Evolutionary conservation across 2,113 vertebrate genomes (phyloP), one percentile per base, ranked within the genome.

Genomic region (Hippotragus niger): DNA sequence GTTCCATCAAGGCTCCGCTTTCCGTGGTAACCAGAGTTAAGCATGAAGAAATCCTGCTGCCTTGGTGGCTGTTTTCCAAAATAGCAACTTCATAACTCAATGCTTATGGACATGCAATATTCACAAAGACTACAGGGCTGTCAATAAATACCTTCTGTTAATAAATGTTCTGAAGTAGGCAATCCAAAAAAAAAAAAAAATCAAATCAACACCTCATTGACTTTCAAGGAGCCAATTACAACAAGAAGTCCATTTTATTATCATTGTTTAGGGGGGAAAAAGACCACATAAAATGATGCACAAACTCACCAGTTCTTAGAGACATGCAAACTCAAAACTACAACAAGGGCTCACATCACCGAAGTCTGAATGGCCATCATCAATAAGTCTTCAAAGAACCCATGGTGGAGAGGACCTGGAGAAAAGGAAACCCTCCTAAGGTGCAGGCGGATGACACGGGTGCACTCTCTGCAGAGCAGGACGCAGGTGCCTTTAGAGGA

Each of bases 361-460:
- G 1, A 14, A 6, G 36, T 43, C 71, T 76, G 36, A 43, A 14
- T 25, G 71, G 71, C 36, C 21, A 27, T 76, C 71, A 76, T 27
- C 71, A 43, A 3, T 43, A 27, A 27, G 36, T 43, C 71, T 27
- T 43, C 36, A 76, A 27, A 43, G 36, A 43, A 25, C 21, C 67
- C 71, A 13, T 1, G 71, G 36, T 43, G 23, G 23, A 76, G 71
- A 76, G 71, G 12, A 14, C 36, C 36, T 43, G 11, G 36, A 25
- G 36, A 23, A 43, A 14, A 76, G 71, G 36, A 43, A 76, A 7
- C 21, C 67, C 36, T 3, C 10, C 71, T 10, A 14, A 25, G 11
- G 21, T 2, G 23, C 71, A 7, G 36, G 71, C 0, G 19, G 71
- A 14, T 7, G 36, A 14, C 6, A 3, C 0, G 5, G 64, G 67